Evolutionary conservation across 2,113 vertebrate species (phyloP).

Genomic region (Hiodon alosoides): DNA sequence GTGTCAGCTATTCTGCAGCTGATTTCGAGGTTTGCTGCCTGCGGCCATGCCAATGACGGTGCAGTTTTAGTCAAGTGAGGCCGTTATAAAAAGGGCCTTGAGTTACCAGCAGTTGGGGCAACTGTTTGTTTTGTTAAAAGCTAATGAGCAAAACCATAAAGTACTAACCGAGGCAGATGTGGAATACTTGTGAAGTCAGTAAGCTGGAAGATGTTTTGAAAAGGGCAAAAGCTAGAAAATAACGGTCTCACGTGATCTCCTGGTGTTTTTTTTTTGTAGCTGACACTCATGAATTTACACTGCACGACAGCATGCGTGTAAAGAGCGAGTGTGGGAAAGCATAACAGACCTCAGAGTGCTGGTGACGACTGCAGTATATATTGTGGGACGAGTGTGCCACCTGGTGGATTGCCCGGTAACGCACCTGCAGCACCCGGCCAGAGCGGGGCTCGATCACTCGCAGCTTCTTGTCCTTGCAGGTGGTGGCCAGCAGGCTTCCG

Average conservation of each 20-base stretch:
- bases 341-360: too few relatives aligned
- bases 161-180: background rate
- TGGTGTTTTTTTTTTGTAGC: too few relatives aligned
- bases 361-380: too few relatives aligned
- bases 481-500: slow-evolving; percentile 88
- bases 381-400: background rate
- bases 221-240: too few relatives aligned
- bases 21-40: background rate
- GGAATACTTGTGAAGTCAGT: background rate
- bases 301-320: too few relatives aligned
- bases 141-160: background rate
- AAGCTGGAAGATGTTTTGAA: background rate
- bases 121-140: background rate
- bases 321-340: too few relatives aligned
- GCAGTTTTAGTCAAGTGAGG: background rate
- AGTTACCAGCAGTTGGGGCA: too few relatives aligned
- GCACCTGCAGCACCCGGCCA: slow-evolving; percentile 83
- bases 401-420: background rate
- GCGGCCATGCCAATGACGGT: background rate
- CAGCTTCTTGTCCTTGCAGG: slow-evolving; percentile 92
- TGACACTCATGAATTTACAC: too few relatives aligned
- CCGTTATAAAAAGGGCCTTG: background rate
- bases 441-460: slow-evolving; percentile 89
- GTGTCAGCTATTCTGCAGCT: background rate
- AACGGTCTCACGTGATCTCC: too few relatives aligned